Evolutionary conservation across 1,140 invertebrate species (phyloP).

Genomic region (Linepithema humile): DNA sequence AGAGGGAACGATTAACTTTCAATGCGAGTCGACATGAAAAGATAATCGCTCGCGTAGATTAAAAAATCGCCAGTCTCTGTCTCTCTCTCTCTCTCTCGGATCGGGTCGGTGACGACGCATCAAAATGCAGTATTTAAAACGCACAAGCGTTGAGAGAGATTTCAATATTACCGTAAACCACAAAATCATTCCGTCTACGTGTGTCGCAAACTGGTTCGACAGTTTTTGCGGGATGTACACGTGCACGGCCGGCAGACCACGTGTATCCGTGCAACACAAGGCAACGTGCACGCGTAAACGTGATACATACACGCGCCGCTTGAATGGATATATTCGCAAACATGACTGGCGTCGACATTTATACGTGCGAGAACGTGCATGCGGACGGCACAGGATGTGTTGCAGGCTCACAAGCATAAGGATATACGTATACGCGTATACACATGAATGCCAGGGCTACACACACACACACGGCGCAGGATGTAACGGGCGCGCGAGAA

Average conservation of each 20-base stretch:
- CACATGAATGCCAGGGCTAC: background rate
- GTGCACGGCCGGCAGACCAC: conserved; percentile 17
- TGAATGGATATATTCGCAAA: background rate
- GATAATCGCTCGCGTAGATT: conserved; percentile 31
- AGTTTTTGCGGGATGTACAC: conserved; percentile 2
- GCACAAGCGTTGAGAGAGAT: background rate
- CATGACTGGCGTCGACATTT: conserved; percentile 33
- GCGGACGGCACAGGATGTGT: conserved; percentile 13
- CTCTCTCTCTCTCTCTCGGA: background rate
- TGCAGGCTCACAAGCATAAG: conserved; percentile 52
- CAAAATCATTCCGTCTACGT: background rate
- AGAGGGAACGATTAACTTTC: conserved; percentile 34
- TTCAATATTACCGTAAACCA: background rate
- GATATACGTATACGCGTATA: background rate
- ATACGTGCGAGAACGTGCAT: background rate
- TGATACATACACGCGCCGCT: background rate
- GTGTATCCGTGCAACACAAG: background rate
- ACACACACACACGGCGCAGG: background rate
- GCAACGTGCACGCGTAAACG: background rate
- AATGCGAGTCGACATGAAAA: conserved; percentile 31
- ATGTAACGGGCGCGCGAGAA: background rate
- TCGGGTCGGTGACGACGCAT: background rate
- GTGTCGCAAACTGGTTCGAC: background rate
- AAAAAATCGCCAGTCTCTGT: background rate
- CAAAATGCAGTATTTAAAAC: background rate